Conservation (phyloP, 2,797 vertebrate species). For the Chrysocyon brachyurus region DNA sequence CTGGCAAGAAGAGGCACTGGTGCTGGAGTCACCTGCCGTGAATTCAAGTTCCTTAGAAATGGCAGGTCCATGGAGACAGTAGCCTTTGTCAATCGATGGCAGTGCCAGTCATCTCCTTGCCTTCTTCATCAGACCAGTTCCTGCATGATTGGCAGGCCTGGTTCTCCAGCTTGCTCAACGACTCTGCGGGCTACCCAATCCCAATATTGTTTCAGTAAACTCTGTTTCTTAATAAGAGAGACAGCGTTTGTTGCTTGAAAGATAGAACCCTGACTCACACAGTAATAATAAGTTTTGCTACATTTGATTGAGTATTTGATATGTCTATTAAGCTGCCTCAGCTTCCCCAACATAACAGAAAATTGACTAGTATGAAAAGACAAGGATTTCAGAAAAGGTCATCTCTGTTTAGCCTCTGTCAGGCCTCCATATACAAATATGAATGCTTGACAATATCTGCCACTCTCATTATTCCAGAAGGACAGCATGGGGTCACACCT, state of each 20-base stretch:
- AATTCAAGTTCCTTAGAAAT: constrained; percentile 15
- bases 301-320: constrained; percentile 36
- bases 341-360: not conserved
- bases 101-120: accelerated
- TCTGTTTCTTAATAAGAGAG: constrained; percentile 15
- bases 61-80: not conserved
- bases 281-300: not conserved
- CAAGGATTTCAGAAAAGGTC: not conserved
- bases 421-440: not conserved
- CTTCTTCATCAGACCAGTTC: not conserved
- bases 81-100: not conserved
- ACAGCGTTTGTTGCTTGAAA: not conserved
- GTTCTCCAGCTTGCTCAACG: not conserved
- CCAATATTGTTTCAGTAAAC: not conserved
- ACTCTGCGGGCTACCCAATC: not conserved
- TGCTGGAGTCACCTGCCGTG: not conserved
- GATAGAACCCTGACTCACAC: not conserved
- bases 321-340: not conserved
- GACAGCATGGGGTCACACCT: not conserved
- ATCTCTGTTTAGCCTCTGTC: not conserved
- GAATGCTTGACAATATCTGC: not conserved
- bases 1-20: not conserved
- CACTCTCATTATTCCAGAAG: not conserved
- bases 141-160: not conserved
- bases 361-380: constrained; percentile 30